phyloP scores from a whole-genome alignment of 2,797 vertebrate species.

The Sylvia borin region DNA sequence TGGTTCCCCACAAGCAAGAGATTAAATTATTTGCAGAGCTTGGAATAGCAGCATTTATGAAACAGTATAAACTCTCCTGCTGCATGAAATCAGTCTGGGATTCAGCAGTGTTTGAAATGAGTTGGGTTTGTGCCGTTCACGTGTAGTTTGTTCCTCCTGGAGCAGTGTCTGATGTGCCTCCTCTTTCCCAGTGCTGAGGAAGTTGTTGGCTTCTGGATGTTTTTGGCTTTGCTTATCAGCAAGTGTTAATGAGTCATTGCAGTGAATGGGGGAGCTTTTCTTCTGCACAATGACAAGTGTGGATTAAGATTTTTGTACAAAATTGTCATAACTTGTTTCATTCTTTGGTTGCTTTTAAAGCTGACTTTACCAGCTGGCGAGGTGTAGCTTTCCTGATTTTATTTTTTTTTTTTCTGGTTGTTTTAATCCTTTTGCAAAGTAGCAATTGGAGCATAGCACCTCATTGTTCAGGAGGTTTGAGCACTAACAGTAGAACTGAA shows the following conservation, averaged over 20 bases:
- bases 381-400: background rate
- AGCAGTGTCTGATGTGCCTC: background rate
- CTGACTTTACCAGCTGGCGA: background rate
- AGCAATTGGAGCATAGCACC: background rate
- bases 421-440: constrained; percentile 4
- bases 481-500: background rate
- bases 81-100: background rate
- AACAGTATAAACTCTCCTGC: background rate
- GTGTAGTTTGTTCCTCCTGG: background rate
- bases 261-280: background rate
- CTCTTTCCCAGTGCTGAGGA: background rate
- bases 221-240: background rate
- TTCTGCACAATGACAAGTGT: background rate
- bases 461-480: background rate
- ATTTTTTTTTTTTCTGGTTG: background rate
- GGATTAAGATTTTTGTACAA: background rate
- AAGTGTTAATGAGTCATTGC: background rate
- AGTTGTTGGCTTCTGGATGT: background rate
- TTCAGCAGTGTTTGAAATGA: background rate
- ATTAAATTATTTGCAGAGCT: constrained; percentile 18
- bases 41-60: background rate
- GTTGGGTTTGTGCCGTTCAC: background rate
- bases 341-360: background rate
- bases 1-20: background rate
- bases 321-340: background rate